Percentiles rank a stretch among this genome's conserved stretches.
These are phyloP conservation scores for Microchrysa polita DNA, from an alignment of 2,888 invertebrate genomes.

Conservation along the genomic window DNA sequence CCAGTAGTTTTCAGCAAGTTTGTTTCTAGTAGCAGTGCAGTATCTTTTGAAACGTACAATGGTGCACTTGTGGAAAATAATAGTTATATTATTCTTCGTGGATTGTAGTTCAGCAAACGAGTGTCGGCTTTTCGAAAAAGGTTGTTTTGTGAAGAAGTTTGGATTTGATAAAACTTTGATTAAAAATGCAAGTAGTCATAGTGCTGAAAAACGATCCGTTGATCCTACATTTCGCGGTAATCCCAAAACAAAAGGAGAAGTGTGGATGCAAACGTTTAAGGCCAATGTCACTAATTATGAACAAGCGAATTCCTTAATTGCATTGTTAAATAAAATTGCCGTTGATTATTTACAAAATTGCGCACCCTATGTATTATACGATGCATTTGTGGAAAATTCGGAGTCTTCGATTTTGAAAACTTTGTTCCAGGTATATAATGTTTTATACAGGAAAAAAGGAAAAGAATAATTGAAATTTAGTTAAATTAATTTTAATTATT, in stretches of 20 bases:
- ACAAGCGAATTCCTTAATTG: constrained; percentile 70
- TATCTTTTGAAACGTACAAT: not conserved
- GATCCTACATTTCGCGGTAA: constrained; percentile 69
- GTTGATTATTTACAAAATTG: constrained; percentile 71
- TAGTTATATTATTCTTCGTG: not conserved
- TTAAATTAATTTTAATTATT: constrained; percentile 3
- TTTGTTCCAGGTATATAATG: constrained; percentile 64
- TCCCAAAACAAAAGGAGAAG: constrained; percentile 69
- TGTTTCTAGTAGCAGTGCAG: too few relatives aligned
- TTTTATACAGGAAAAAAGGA: not conserved
- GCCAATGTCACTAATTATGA: constrained; percentile 58
- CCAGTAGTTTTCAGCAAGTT: too few relatives aligned
- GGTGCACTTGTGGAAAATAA: not conserved
- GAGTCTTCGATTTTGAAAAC: constrained; percentile 69
- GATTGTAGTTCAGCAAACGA: not conserved
- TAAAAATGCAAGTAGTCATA: not conserved
- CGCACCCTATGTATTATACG: constrained; percentile 75
- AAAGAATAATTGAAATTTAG: constrained; percentile 2
- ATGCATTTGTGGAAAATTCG: constrained; percentile 67
- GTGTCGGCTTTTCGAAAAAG: not conserved
- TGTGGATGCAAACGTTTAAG: constrained; percentile 66
- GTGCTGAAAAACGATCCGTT: constrained; percentile 59
- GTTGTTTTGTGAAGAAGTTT: not conserved
- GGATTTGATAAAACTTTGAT: not conserved
- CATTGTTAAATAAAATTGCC: constrained; percentile 70